phyloP scores from a whole-genome alignment of 2,888 invertebrate genomes.

The Amblyjoppa fuscipennis region DNA sequence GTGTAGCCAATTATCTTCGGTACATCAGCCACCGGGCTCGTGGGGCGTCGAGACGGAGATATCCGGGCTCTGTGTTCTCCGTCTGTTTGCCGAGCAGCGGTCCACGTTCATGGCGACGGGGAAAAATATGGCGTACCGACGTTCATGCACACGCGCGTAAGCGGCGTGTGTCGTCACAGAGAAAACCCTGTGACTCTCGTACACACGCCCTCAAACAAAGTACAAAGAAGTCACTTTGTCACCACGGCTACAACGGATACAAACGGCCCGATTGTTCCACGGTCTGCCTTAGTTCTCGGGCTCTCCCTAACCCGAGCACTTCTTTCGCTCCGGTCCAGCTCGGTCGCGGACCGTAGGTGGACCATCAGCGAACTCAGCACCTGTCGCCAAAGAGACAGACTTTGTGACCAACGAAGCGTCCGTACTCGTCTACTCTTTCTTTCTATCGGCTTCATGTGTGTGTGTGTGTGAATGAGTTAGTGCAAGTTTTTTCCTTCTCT shows the following conservation, averaged over 20 bases:
- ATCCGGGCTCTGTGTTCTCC: background rate
- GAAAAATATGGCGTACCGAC: background rate
- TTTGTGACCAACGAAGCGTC: conserved; percentile 41
- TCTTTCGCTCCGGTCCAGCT: conserved; percentile 9
- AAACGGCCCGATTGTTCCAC: conserved; percentile 56
- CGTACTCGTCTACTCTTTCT: conserved; percentile 14
- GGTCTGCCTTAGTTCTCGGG: conserved; percentile 31
- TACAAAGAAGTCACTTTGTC: conserved; percentile 59
- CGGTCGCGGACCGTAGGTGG: background rate
- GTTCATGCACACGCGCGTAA: background rate
- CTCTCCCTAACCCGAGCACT: conserved; percentile 28
- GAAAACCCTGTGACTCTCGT: background rate
- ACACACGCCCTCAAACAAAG: conserved; percentile 21
- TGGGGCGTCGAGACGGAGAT: conserved; percentile 6
- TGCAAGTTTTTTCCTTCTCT: background rate
- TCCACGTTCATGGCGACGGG: background rate
- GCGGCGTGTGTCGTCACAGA: background rate
- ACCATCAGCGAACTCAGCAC: conserved; percentile 20
- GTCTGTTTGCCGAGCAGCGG: conserved; percentile 6
- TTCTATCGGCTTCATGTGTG: background rate
- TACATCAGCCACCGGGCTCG: conserved; percentile 32
- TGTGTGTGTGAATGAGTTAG: background rate
- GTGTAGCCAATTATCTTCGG: conserved; percentile 49
- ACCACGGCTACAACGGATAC: conserved; percentile 40
- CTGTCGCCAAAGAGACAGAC: conserved; percentile 29